Base-by-base conservation (phyloP, 2,797 vertebrate species). In the Cuniculus paca region DNA sequence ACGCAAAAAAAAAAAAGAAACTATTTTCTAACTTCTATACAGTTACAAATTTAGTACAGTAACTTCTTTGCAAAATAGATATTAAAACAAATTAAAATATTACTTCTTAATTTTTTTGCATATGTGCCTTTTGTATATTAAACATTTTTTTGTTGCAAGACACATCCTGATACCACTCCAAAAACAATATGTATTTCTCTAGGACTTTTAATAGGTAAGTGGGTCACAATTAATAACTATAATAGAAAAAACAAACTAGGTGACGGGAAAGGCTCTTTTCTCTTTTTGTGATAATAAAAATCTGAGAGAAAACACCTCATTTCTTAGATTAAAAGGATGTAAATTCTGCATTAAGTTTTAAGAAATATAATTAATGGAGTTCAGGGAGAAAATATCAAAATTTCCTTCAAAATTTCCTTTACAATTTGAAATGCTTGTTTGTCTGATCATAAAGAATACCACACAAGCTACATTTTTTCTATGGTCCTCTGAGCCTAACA, bases 31-130 rank as follows among this genome's bases (percentile, higher is more conserved):
- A 56, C 20, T 56, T 56, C 54, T 56, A 56, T 56, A 56, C 54
- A 56, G 52, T 54, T 17, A 54, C 16, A 54, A 54, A 54, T 54
- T 54, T 54, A 54, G 52, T 54, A 54, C 19, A 19, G 52, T 54
- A 54, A 19, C 17, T 61, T 87, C 75, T 83, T 58, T 89, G 16
- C 0, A 65, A 17, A 82, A 91, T 45, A 75, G 9, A 81, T 48
- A 81, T 56, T 79, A 84, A 88, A 91, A 91, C 74, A 94, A 80
- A 92, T 60, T 79, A 83, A 96, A 90, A 88, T 63, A 54, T n/a
- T 65, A 95, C 36, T 78, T 90, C 45, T 63, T 65, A 86, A 70
- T 61, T 50, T 75, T 94, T 87, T 83, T 91, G 42, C 9, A 13
- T 50, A 36, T 72, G 39, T 87, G 11, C 63, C 60, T 91, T 84